Evolutionary conservation across 2,113 vertebrate species (phyloP).

Genomic region (Morone saxatilis): DNA sequence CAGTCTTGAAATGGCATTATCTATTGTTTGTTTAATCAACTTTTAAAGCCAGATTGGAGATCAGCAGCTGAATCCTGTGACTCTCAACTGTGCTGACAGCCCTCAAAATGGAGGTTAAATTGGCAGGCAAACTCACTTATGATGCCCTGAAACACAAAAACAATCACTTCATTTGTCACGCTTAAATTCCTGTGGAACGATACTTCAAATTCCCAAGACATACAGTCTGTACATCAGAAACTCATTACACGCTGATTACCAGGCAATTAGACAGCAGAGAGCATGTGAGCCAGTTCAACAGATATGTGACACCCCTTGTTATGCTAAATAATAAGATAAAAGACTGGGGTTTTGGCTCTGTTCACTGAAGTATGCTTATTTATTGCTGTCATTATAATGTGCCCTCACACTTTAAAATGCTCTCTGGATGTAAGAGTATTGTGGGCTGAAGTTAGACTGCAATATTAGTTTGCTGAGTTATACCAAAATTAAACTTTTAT

Average conservation of each 20-base stretch:
- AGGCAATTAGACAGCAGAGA: constrained; percentile 65
- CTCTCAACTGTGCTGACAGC: constrained; percentile 7
- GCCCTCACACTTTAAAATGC: neutral
- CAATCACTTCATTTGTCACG: constrained; percentile 68
- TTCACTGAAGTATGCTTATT: constrained; percentile 21
- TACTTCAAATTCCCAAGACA: constrained; percentile 67
- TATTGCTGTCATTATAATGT: constrained; percentile 12
- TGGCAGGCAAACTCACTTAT: constrained; percentile 39
- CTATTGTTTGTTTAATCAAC: constrained; percentile 25
- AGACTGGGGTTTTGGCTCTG: neutral
- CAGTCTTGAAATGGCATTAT: neutral
- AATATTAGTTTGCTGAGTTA: constrained; percentile 31
- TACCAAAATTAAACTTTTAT: constrained; percentile 33
- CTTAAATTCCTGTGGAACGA: constrained; percentile 61
- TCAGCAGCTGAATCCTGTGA: constrained; percentile 14
- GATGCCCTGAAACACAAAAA: constrained; percentile 59
- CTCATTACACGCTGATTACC: constrained; percentile 77
- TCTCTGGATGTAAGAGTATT: neutral
- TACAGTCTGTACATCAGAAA: constrained; percentile 65
- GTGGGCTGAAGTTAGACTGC: neutral
- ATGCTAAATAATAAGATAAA: constrained; percentile 49
- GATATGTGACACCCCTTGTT: constrained; percentile 36
- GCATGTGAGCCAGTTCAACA: constrained; percentile 49
- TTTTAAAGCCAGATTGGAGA: constrained; percentile 23
- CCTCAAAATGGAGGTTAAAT: constrained; percentile 44